phyloP scores from a whole-genome alignment of 2,888 invertebrate genomes.

The Slavum lentiscoides region DNA sequence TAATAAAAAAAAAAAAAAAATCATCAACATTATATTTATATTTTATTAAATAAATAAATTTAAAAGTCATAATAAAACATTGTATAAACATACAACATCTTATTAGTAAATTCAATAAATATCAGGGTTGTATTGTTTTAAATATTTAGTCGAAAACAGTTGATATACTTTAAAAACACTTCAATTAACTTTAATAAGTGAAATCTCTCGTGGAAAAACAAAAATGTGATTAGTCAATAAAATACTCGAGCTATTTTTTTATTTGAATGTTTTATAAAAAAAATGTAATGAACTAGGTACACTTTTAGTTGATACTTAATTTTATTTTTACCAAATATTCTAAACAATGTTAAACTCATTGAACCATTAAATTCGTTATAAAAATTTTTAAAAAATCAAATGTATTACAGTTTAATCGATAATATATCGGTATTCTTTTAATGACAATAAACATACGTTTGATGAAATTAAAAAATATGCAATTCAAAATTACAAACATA shows the following conservation, averaged over 20 bases:
- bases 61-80: neutral
- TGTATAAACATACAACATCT: neutral
- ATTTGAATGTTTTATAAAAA: too few species aligned
- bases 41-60: constrained; percentile 5
- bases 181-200: neutral
- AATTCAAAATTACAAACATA: neutral
- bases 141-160: neutral
- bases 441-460: neutral
- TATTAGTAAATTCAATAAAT: neutral
- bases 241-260: too few species aligned
- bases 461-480: neutral
- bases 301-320: too few species aligned
- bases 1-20: constrained; percentile 8
- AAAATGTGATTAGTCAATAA: too few species aligned
- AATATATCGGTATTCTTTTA: neutral
- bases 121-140: neutral
- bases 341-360: too few species aligned
- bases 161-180: neutral
- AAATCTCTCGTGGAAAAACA: neutral
- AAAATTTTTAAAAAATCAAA: too few species aligned
- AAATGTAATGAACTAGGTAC: too few species aligned
- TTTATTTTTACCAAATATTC: too few species aligned
- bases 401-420: too few species aligned
- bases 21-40: neutral
- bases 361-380: too few species aligned